These are phyloP conservation scores for Crossoptilon crossoptilon DNA, from an alignment of 2,797 vertebrate species.

Conservation along the genomic window DNA sequence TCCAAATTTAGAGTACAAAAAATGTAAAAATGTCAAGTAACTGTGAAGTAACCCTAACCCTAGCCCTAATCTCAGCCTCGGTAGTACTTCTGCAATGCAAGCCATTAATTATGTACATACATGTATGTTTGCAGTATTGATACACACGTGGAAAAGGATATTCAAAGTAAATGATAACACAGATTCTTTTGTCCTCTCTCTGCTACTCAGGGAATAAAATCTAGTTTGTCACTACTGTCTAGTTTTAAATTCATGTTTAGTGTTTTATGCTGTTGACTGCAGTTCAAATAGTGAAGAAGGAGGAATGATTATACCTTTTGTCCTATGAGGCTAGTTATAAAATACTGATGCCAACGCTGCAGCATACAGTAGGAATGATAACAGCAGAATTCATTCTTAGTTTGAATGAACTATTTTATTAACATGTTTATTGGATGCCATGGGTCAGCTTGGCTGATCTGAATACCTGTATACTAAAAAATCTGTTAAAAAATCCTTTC, in stretches of 20 bases:
- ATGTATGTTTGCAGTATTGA: background rate
- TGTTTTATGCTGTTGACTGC: background rate
- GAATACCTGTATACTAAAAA: background rate
- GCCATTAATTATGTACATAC: background rate
- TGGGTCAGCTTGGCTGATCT: slow-evolving; percentile 30
- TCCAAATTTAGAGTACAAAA: background rate
- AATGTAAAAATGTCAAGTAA: background rate
- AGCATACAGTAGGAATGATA: background rate
- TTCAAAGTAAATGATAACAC: background rate
- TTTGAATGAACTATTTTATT: slow-evolving; percentile 42
- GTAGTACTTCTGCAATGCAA: background rate
- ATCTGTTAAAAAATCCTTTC: background rate
- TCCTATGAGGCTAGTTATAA: background rate
- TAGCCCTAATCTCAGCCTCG: background rate
- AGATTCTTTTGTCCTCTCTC: background rate
- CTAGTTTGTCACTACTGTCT: background rate
- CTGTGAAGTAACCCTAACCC: background rate
- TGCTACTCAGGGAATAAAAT: background rate
- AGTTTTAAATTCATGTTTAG: background rate
- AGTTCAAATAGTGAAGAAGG: background rate
- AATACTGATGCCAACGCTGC: background rate
- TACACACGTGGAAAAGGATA: background rate
- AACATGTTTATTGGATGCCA: slow-evolving; percentile 16
- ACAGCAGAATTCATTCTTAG: slow-evolving; percentile 26
- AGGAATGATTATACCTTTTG: background rate